These are phyloP conservation scores for Lepus americanus DNA, from an alignment of 2,113 vertebrate species.

Conservation along the genomic window DNA sequence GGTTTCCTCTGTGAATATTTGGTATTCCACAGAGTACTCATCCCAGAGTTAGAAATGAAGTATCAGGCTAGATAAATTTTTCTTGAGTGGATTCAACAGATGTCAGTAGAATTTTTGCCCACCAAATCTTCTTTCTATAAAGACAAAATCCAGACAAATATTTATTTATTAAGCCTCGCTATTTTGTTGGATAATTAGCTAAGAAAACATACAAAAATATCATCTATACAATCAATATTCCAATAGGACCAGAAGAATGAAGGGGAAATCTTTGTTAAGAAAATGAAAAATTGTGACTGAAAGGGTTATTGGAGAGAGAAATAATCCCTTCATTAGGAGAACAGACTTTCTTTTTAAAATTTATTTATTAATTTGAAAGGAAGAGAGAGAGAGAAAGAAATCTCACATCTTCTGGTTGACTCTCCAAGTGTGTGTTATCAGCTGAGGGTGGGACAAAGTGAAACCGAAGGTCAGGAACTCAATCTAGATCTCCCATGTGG, in stretches of 20 bases:
- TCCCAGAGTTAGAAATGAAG: background rate
- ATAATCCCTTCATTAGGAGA: background rate
- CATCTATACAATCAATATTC: background rate
- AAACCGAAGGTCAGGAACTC: no score
- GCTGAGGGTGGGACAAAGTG: no score
- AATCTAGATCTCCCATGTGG: no score
- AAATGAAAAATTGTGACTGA: background rate
- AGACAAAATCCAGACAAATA: background rate
- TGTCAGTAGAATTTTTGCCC: background rate
- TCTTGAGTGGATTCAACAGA: background rate
- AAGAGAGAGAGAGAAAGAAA: no score
- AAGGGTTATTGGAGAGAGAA: background rate
- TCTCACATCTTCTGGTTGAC: no score
- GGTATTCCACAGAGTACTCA: background rate
- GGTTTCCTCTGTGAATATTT: background rate
- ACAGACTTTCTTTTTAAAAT: no score
- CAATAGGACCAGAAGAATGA: background rate
- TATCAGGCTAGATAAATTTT: constrained; percentile 5
- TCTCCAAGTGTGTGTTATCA: no score
- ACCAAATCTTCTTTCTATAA: background rate
- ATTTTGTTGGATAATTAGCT: background rate
- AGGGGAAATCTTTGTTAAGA: background rate
- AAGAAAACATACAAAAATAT: constrained; percentile 15
- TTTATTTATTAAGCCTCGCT: background rate
- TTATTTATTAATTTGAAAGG: no score